Conservation (phyloP, 1,140 invertebrate species). For the Microplitis mediator region DNA sequence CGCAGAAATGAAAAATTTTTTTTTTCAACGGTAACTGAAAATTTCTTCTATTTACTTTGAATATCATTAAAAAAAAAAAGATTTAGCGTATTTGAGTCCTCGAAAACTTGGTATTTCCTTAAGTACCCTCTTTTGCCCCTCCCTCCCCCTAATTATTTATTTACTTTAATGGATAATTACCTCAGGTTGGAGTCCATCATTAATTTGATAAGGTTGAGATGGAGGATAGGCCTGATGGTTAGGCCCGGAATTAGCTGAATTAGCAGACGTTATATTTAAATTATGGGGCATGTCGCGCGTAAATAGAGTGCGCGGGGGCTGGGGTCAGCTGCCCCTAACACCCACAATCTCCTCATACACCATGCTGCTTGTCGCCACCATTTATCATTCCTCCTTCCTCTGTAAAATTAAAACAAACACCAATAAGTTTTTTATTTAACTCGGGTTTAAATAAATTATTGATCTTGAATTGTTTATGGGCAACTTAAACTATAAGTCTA, state of each 20-base stretch:
- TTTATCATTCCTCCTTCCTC: slow-evolving; percentile 48
- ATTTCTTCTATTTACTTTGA: no score
- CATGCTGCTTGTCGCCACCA: slow-evolving; percentile 58
- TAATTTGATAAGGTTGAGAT: slow-evolving; percentile 59
- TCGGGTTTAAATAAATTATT: not conserved
- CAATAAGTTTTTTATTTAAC: not conserved
- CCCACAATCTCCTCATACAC: slow-evolving; percentile 62
- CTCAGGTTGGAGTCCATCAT: slow-evolving; percentile 55
- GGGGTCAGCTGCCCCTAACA: slow-evolving; percentile 63
- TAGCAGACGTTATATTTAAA: slow-evolving; percentile 56
- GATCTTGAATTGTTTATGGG: not conserved
- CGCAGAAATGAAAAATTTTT: no score
- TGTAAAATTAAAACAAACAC: slow-evolving; percentile 20
- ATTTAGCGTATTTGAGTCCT: no score
- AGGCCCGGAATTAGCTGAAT: slow-evolving; percentile 53
- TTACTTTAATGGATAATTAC: slow-evolving; percentile 35
- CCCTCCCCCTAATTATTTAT: not conserved
- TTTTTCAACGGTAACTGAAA: no score
- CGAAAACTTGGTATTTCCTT: no score
- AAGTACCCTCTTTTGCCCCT: no score
- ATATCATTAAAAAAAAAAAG: no score
- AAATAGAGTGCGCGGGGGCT: slow-evolving; percentile 60
- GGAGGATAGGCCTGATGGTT: slow-evolving; percentile 60
- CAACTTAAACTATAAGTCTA: not conserved
- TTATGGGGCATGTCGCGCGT: slow-evolving; percentile 59